A percentile compares a stretch with the other conserved stretches of the same genome.
phyloP scores from a whole-genome alignment of 1,140 invertebrate genomes.

The Drosophila baimaii region DNA sequence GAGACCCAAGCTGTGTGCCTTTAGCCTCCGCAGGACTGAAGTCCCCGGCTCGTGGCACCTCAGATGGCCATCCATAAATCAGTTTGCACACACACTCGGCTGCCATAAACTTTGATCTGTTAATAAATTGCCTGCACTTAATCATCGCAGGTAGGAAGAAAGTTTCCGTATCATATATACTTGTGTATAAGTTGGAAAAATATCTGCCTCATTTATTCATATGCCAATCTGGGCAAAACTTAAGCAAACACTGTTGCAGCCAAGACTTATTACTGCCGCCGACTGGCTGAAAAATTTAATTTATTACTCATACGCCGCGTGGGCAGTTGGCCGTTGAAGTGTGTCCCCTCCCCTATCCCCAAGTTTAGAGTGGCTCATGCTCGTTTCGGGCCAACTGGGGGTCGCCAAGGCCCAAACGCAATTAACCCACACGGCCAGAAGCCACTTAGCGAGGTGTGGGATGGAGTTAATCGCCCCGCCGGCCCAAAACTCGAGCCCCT shows the following conservation, averaged over 20 bases:
- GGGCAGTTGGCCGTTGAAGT: conserved; percentile 7
- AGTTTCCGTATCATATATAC: conserved; percentile 41
- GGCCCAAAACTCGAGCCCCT: neutral
- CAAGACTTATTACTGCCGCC: conserved; percentile 43
- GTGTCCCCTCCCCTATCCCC: neutral
- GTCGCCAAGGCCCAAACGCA: conserved; percentile 59
- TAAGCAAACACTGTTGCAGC: conserved; percentile 23
- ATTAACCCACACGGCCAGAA: conserved; percentile 52
- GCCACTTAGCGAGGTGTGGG: conserved; percentile 28
- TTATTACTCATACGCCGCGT: conserved; percentile 55
- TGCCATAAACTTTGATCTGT: conserved; percentile 75
- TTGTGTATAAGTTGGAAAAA: conserved; percentile 31
- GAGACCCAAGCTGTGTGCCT: neutral
- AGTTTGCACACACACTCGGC: conserved; percentile 26
- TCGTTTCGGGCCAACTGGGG: conserved; percentile 14
- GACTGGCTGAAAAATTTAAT: conserved; percentile 58
- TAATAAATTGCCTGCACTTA: conserved; percentile 73
- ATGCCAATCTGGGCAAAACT: conserved; percentile 51
- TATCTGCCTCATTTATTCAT: conserved; percentile 55
- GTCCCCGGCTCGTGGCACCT: conserved; percentile 33
- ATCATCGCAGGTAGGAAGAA: conserved; percentile 64
- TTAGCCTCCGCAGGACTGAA: neutral
- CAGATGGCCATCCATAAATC: conserved; percentile 57
- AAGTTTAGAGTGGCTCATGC: conserved; percentile 15
- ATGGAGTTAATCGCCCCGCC: conserved; percentile 26